Conservation (phyloP, 2,113 vertebrate species). For the Oryzias woworae region DNA sequence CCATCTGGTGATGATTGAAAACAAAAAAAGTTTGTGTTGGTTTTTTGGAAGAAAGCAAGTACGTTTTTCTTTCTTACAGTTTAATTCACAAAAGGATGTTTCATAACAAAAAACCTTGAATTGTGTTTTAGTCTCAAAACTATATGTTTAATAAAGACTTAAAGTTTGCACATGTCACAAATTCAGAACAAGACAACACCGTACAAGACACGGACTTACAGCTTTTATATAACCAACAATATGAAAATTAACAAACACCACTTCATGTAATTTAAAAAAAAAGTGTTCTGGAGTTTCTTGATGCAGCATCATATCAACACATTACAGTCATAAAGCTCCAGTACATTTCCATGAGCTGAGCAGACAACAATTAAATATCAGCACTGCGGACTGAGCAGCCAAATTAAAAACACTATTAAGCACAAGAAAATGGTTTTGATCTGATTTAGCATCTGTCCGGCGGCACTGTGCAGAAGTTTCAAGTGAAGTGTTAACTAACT, state of each 20-base stretch:
- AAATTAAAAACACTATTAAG: constrained; percentile 43
- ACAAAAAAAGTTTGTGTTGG: no score
- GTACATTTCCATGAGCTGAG: constrained; percentile 38
- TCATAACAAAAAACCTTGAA: neutral
- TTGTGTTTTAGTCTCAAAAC: constrained; percentile 47
- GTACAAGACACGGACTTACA: constrained; percentile 53
- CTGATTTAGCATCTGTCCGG: constrained; percentile 44
- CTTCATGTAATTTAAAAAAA: constrained; percentile 29
- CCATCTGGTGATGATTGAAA: no score
- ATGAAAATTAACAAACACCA: constrained; percentile 29
- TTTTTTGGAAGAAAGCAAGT: no score
- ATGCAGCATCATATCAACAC: constrained; percentile 39
- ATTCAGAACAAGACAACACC: constrained; percentile 52
- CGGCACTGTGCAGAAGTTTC: constrained; percentile 8
- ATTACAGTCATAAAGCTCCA: constrained; percentile 37
- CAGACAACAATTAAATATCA: constrained; percentile 33
- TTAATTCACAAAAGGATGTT: neutral
- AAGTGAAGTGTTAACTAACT: neutral
- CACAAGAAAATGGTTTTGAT: constrained; percentile 36
- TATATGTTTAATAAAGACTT: constrained; percentile 61
- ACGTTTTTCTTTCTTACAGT: neutral
- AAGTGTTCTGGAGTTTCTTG: neutral
- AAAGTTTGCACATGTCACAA: constrained; percentile 46
- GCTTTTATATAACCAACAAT: constrained; percentile 29
- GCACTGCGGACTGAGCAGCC: constrained; percentile 35